Conservation (phyloP, 2,113 vertebrate genomes). For the Jaculus jaculus region DNA sequence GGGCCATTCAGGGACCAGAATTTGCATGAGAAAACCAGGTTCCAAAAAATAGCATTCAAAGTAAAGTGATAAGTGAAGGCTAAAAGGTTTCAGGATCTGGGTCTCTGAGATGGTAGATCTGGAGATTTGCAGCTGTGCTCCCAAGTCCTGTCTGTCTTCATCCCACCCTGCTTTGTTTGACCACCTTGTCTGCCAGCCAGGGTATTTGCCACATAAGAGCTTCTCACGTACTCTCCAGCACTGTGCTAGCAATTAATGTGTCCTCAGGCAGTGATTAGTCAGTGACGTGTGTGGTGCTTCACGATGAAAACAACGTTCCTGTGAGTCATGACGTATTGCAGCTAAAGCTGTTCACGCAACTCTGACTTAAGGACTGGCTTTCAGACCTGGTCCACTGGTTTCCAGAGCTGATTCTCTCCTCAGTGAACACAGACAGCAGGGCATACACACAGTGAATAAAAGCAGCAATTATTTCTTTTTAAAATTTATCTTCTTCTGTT, state of each 20-base stretch:
- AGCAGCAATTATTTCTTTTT: background rate
- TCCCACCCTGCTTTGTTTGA: background rate
- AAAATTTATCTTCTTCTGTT: too few species aligned
- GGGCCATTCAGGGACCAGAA: background rate
- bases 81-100: background rate
- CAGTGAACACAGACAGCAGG: background rate
- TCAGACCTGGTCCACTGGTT: conserved; percentile 45
- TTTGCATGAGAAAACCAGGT: background rate
- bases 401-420: conserved; percentile 66
- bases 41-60: background rate
- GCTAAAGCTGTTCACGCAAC: background rate
- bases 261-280: background rate
- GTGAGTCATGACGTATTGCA: background rate
- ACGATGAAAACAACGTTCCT: background rate
- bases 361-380: conserved; percentile 59
- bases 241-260: background rate
- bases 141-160: background rate
- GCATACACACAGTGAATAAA: background rate
- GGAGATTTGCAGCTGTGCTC: background rate
- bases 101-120: background rate
- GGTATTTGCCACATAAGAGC: background rate
- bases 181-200: background rate
- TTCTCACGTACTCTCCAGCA: background rate
- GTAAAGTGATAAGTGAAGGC: background rate
- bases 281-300: background rate